These are phyloP conservation scores for Torymus texanus DNA, from an alignment of 2,888 invertebrate genomes.

Conservation along the genomic window DNA sequence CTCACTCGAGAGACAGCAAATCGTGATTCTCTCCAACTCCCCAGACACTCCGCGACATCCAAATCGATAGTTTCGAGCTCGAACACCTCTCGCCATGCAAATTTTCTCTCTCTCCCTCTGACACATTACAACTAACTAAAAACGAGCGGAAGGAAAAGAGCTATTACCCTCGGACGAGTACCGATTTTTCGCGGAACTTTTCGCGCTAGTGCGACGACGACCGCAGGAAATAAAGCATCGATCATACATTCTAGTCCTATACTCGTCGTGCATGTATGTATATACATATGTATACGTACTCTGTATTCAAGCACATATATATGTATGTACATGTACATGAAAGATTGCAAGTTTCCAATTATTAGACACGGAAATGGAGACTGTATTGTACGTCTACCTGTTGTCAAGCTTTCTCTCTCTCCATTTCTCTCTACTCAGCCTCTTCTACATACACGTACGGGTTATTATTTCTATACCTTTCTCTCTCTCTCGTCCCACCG, in stretches of 20 bases:
- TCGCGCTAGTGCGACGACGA: background rate
- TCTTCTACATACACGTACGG: background rate
- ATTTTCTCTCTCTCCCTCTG: no score
- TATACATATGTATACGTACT: background rate
- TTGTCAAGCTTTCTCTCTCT: constrained; percentile 11
- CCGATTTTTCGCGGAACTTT: no score
- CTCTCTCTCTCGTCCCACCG: constrained; percentile 18
- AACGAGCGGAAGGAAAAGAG: no score
- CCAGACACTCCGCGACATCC: no score
- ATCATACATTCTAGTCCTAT: background rate
- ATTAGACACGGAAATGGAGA: constrained; percentile 20
- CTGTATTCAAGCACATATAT: background rate
- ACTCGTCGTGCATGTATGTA: no score
- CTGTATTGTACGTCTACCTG: constrained; percentile 27
- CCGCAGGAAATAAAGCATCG: constrained; percentile 12
- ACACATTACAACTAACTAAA: no score
- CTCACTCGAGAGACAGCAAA: no score
- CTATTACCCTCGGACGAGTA: no score
- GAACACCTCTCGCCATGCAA: no score
- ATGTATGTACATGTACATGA: background rate
- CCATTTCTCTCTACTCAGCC: background rate
- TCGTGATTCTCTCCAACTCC: no score
- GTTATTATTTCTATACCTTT: constrained; percentile 37
- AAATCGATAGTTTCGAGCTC: no score
- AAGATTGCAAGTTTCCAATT: constrained; percentile 36